Evolutionary conservation across 2,113 vertebrate genomes (phyloP).

Genomic region (Arvicanthis niloticus): DNA sequence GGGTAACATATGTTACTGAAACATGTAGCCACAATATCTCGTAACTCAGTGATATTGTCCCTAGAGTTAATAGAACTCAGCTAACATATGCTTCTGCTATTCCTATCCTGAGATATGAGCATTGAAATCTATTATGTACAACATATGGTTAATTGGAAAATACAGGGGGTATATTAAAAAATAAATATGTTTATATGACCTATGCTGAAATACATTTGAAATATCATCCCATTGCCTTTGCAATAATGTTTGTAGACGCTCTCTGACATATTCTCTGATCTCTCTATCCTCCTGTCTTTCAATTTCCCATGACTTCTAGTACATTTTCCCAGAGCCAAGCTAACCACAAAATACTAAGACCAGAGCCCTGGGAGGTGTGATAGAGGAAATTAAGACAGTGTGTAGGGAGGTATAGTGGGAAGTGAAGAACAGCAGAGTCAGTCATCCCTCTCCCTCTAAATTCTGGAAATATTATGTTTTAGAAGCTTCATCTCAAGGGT

Average conservation of each 20-base stretch:
- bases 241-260: background rate
- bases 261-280: conserved; percentile 50
- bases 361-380: background rate
- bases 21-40: conserved; percentile 26
- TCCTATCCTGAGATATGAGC: background rate
- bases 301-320: background rate
- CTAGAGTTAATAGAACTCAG: conserved; percentile 36
- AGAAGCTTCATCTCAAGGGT: conserved; percentile 16
- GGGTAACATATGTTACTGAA: conserved; percentile 68
- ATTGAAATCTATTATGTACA: conserved; percentile 45
- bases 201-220: conserved; percentile 70
- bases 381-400: background rate
- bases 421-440: background rate
- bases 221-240: conserved; percentile 45
- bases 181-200: conserved; percentile 48
- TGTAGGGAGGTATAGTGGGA: background rate
- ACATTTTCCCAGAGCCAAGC: conserved; percentile 45
- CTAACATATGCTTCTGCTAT: conserved; percentile 78
- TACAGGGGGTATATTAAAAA: conserved; percentile 62
- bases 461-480: background rate
- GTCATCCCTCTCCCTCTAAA: background rate
- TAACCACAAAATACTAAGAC: conserved; percentile 34
- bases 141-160: conserved; percentile 66
- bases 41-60: conserved; percentile 62
- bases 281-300: conserved; percentile 42